These are phyloP conservation scores for Drosophila kepulauana DNA, from an alignment of 1,140 invertebrate species.

Conservation along the genomic window DNA sequence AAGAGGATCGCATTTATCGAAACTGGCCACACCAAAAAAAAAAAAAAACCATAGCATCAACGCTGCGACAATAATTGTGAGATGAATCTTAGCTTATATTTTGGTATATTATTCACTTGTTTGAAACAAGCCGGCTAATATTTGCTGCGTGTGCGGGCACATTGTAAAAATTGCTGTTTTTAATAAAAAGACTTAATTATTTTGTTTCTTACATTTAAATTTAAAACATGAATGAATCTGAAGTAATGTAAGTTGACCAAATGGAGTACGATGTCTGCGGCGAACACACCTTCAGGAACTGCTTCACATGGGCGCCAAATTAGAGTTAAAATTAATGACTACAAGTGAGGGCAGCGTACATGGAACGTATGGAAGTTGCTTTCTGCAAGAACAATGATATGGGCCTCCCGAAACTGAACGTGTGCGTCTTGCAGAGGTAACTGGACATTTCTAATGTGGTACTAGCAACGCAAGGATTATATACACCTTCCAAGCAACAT, in stretches of 20 bases:
- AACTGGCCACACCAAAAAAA: too few species aligned
- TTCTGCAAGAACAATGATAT: constrained; percentile 85
- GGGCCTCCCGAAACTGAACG: constrained; percentile 86
- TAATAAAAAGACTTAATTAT: too few species aligned
- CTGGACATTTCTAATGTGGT: background rate
- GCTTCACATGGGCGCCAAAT: constrained; percentile 86
- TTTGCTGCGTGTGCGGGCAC: too few species aligned
- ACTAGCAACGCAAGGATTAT: constrained; percentile 69
- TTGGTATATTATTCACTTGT: too few species aligned
- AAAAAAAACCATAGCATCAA: too few species aligned
- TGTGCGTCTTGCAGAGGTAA: constrained; percentile 85
- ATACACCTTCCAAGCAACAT: constrained; percentile 54
- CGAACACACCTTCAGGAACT: constrained; percentile 86
- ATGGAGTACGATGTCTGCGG: constrained; percentile 84
- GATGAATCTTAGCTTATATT: too few species aligned
- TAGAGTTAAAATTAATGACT: constrained; percentile 87
- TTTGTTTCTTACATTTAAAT: background rate
- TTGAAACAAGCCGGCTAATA: too few species aligned
- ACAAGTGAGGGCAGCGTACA: constrained; percentile 88
- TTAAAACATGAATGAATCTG: constrained; percentile 45
- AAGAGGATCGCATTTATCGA: too few species aligned
- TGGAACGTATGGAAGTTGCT: constrained; percentile 87
- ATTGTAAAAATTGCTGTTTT: too few species aligned
- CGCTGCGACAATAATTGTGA: too few species aligned
- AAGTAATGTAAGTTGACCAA: constrained; percentile 56